Evolutionary conservation across 2,113 vertebrate genomes (phyloP).

Genomic region (Gallinago paraguaiae): DNA sequence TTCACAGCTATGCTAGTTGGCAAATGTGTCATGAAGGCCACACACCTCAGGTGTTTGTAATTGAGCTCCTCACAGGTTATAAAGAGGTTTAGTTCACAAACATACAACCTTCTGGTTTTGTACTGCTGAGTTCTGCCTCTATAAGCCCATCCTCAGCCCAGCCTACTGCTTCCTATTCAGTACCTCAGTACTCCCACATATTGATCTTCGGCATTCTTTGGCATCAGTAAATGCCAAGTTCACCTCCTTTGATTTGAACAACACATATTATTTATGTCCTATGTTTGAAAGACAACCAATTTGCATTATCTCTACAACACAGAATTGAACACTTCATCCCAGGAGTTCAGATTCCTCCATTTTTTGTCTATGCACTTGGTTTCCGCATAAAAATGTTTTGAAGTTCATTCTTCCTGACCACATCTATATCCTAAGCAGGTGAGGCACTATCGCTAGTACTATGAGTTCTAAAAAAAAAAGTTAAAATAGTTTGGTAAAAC

Average conservation of each 20-base stretch:
- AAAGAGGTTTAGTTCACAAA: background rate
- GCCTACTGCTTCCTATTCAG: background rate
- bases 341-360: background rate
- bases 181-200: background rate
- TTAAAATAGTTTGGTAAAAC: background rate
- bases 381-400: background rate
- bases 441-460: background rate
- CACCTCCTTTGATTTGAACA: background rate
- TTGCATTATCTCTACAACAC: background rate
- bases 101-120: background rate
- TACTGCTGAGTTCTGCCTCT: background rate
- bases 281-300: background rate
- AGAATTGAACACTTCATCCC: background rate
- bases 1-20: background rate
- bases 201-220: background rate
- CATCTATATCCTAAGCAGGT: background rate
- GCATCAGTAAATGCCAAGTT: background rate
- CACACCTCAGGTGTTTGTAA: background rate
- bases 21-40: background rate
- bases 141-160: background rate
- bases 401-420: background rate
- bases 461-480: background rate
- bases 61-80: background rate
- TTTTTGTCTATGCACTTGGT: background rate
- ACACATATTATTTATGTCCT: background rate